These are phyloP conservation scores for Leptodactylus fallax DNA, from an alignment of 2,797 vertebrate genomes.

Conservation along the genomic window DNA sequence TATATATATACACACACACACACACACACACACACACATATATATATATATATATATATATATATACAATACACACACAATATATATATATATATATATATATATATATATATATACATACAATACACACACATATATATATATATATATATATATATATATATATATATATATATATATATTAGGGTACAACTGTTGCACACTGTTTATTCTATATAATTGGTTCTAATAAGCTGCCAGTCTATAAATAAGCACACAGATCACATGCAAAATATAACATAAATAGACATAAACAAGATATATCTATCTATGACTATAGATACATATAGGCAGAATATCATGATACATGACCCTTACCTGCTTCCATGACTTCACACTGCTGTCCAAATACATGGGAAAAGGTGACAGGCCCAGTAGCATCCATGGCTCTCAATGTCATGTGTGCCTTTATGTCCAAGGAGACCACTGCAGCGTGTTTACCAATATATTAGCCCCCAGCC, in stretches of 20 bases:
- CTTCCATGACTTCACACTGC: constrained; percentile 82
- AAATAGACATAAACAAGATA: not conserved
- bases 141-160: not conserved
- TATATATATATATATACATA: not conserved
- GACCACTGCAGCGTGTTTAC: constrained; percentile 9
- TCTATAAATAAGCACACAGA: constrained; percentile 15
- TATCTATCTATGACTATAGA: not conserved
- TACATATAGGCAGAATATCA: not conserved
- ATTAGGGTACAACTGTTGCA: constrained; percentile 23
- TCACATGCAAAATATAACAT: not conserved
- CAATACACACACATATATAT: not conserved
- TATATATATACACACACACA: no score
- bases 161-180: not conserved
- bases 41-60: not conserved
- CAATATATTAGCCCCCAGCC: constrained; percentile 10
- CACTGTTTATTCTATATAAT: not conserved
- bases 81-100: not conserved
- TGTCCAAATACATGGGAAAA: constrained; percentile 81
- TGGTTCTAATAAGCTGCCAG: not conserved
- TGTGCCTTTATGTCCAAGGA: constrained; percentile 13
- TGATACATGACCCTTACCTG: constrained; percentile 73
- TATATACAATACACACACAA: not conserved
- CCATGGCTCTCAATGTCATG: constrained; percentile 70
- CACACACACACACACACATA: no score
- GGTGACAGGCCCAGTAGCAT: constrained; percentile 71